Evolutionary conservation across 2,888 invertebrate species (phyloP).

Genomic region (Emesis furor): DNA sequence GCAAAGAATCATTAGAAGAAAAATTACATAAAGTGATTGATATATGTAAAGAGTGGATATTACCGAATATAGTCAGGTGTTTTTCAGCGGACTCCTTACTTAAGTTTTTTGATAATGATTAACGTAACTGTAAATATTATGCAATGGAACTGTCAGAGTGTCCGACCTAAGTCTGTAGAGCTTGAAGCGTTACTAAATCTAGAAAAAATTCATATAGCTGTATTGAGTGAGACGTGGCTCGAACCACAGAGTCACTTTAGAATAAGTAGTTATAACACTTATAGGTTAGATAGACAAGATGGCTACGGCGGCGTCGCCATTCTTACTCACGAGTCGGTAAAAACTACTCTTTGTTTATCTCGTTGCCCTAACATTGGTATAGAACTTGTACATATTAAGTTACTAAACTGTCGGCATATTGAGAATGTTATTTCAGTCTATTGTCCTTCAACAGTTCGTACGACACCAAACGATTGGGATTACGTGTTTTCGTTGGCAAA

Average conservation of each 20-base stretch:
- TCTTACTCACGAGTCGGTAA: conserved; percentile 46
- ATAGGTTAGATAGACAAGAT: conserved; percentile 46
- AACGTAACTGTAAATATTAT: conserved; percentile 42
- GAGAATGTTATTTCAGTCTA: conserved; percentile 70
- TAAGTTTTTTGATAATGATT: conserved; percentile 12
- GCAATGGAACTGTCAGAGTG: conserved; percentile 75
- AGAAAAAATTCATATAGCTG: conserved; percentile 62
- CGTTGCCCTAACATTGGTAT: background rate
- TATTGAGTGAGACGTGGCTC: conserved; percentile 67
- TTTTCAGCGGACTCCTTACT: background rate
- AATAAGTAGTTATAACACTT: conserved; percentile 47
- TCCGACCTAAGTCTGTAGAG: conserved; percentile 61
- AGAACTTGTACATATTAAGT: conserved; percentile 46
- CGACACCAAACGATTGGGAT: conserved; percentile 69
- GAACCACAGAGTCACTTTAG: conserved; percentile 18
- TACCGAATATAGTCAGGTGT: conserved; percentile 3
- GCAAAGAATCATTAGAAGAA: background rate
- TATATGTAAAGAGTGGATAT: background rate
- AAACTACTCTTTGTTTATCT: background rate
- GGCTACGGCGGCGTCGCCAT: conserved; percentile 57
- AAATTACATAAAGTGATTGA: background rate
- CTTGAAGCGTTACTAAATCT: conserved; percentile 61
- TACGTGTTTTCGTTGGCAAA: conserved; percentile 42
- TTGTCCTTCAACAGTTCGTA: conserved; percentile 60
- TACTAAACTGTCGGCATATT: conserved; percentile 63